Percentiles rank a stretch among this genome's conserved stretches.
These are phyloP conservation scores for Chaunax sp. DNA, from an alignment of 2,797 vertebrate species.

Conservation along the genomic window DNA sequence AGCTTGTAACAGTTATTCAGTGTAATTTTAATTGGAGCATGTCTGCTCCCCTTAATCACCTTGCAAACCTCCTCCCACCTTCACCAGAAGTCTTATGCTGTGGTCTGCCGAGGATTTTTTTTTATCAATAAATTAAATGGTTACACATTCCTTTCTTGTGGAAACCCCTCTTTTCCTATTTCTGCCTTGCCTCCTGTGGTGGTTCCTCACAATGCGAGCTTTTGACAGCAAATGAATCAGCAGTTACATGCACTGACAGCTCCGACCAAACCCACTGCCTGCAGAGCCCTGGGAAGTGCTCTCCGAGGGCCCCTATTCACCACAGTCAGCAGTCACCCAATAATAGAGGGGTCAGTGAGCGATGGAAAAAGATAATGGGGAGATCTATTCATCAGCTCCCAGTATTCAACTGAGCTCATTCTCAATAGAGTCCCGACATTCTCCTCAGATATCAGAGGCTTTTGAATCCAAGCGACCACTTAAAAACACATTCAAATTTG, in stretches of 20 bases:
- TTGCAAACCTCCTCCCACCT: background rate
- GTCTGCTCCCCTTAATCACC: background rate
- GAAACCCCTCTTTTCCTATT: conserved; percentile 55
- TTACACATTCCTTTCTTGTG: conserved; percentile 72
- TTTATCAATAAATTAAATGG: conserved; percentile 61
- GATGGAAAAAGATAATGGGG: conserved; percentile 80
- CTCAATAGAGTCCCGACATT: conserved; percentile 73
- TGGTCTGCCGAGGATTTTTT: conserved; percentile 3
- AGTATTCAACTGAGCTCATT: conserved; percentile 70
- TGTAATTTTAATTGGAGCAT: background rate
- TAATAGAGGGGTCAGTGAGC: conserved; percentile 83
- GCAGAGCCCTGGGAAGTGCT: conserved; percentile 76
- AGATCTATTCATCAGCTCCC: conserved; percentile 75
- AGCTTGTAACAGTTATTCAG: conserved; percentile 31
- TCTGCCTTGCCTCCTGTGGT: conserved; percentile 70
- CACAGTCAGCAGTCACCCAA: conserved; percentile 79
- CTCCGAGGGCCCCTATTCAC: conserved; percentile 75
- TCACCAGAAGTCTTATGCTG: conserved; percentile 11
- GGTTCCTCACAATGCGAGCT: conserved; percentile 79
- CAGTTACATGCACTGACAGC: conserved; percentile 85
- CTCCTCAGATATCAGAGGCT: conserved; percentile 72
- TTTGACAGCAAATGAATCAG: conserved; percentile 87
- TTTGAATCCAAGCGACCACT: conserved; percentile 68
- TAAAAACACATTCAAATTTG: conserved; percentile 70
- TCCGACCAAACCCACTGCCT: conserved; percentile 72